A percentile compares a stretch with the other conserved stretches of the same genome.
Evolutionary conservation across 1,140 invertebrate genomes (phyloP).

Genomic region (Meteorus sp.): DNA sequence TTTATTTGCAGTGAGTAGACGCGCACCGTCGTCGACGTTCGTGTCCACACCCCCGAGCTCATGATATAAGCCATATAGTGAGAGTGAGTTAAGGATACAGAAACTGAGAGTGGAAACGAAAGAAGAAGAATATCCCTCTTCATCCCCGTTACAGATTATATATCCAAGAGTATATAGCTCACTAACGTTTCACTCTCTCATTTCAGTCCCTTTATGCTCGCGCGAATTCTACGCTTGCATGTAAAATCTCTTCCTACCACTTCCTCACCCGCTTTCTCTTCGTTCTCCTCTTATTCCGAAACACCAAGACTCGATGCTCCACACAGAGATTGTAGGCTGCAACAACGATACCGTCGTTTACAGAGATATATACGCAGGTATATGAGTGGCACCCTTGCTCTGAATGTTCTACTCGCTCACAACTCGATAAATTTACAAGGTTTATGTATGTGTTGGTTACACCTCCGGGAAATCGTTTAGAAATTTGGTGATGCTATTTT

Average conservation of each 20-base stretch:
- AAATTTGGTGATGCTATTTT: not conserved
- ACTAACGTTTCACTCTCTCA: constrained; percentile 4
- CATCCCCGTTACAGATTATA: not conserved
- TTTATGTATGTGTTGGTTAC: too few relatives aligned
- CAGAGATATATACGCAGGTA: too few relatives aligned
- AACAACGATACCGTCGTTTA: too few relatives aligned
- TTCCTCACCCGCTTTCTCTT: too few relatives aligned
- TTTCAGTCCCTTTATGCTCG: constrained; percentile 9
- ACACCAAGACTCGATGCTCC: not conserved
- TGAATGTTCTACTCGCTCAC: not conserved
- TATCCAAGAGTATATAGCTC: not conserved
- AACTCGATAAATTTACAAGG: constrained; percentile 11
- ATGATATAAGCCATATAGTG: not conserved
- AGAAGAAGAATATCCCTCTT: too few relatives aligned
- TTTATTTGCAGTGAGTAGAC: constrained; percentile 45
- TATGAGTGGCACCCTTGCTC: too few relatives aligned
- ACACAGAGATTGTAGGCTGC: constrained; percentile 6
- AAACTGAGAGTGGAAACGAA: too few relatives aligned
- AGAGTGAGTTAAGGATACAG: too few relatives aligned
- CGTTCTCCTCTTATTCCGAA: too few relatives aligned
- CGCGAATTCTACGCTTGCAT: not conserved
- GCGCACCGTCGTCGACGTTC: constrained; percentile 22
- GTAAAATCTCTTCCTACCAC: not conserved
- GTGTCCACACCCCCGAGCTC: constrained; percentile 4
- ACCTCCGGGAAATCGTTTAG: not conserved